Evolutionary conservation across 2,888 invertebrate species (phyloP), one percentile per base, ranked within the genome.

Genomic region (Myathropa florea): DNA sequence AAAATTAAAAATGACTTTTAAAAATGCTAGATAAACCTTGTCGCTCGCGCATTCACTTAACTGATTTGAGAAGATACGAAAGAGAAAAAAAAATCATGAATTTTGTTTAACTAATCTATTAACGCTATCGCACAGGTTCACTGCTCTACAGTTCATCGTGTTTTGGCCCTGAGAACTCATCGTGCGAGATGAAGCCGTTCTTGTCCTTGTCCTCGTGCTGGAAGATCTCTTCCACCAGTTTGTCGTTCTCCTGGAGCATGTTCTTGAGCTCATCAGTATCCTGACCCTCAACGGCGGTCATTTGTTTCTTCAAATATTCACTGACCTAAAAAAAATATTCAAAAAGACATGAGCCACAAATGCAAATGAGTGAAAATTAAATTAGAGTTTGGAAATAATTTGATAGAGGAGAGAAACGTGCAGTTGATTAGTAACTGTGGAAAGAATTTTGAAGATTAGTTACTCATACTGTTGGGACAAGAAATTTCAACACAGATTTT

Each of bases 161-260:
- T 92, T 99, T 98, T 18, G 98, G 98, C 3, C 98, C 98, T 28
- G 97, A 98, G 94, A 99, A 99, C 93, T 99, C 98, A 65, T 97
- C 97, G 93, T 97, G 97, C 88, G 98, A 98, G 90, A 99, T 98
- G 93, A 95, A 97, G 83, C 98, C 98, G 91, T 99, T 98, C 93
- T 97, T 97, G 93, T 99, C 98, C 92, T 97, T 97, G 92, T 99
- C 98, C 93, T 99, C 98, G 92, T 98, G 98, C 91, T 97, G 97
- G 95, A 99, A 98, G 91, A 99, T 98, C 93, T 98, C 98, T 91
- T 98, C 97, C 7, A 98, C 97, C 77, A 98, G 95, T 92, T 98
- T 98, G 92, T 98, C 97, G 92, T 98, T 97, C 91, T 97, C 96
- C 81, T 96, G 96, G 75, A 97, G 93, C 96, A 96, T 97, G 91